These are phyloP conservation scores for Borostomias antarcticus DNA, from an alignment of 2,797 vertebrate species.

Conservation along the genomic window DNA sequence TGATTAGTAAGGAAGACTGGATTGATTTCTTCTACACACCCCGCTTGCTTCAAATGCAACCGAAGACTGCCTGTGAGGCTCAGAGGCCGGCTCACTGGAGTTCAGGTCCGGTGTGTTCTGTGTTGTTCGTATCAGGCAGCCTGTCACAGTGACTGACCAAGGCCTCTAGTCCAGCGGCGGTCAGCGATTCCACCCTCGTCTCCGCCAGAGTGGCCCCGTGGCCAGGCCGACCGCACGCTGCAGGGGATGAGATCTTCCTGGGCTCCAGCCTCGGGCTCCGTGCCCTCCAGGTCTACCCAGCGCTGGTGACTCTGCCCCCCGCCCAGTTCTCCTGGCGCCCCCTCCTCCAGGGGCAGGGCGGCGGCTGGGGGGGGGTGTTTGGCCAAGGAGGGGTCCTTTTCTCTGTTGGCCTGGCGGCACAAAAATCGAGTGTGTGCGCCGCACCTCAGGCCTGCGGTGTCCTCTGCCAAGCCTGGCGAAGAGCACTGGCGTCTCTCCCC, in stretches of 20 bases:
- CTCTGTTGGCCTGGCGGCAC: slow-evolving; percentile 4
- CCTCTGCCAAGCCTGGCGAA: slow-evolving; percentile 7
- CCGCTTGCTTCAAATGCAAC: not conserved
- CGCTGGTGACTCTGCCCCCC: too few relatives aligned
- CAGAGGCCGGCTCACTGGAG: not conserved
- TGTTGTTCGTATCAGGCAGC: slow-evolving; percentile 1
- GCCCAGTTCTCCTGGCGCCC: not conserved
- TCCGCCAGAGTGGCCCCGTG: not conserved
- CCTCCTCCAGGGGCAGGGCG: too few relatives aligned
- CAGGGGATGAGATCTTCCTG: not conserved
- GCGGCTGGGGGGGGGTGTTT: too few relatives aligned
- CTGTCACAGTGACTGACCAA: not conserved
- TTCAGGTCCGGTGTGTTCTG: not conserved
- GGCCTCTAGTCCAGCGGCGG: too few relatives aligned
- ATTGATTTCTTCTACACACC: too few relatives aligned
- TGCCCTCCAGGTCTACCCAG: not conserved
- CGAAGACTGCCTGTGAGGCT: not conserved
- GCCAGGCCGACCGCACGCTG: not conserved
- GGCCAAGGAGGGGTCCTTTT: slow-evolving; percentile 7
- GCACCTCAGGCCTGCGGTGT: not conserved
- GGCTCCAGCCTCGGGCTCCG: not conserved
- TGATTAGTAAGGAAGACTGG: too few relatives aligned
- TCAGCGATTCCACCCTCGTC: not conserved
- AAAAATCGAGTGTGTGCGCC: slow-evolving; percentile 3
- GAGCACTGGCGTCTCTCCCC: slow-evolving; percentile 8